Evolutionary conservation across 1,140 invertebrate genomes (phyloP), one percentile per base, ranked within the genome.

Genomic region (Drosophila kohkoa): DNA sequence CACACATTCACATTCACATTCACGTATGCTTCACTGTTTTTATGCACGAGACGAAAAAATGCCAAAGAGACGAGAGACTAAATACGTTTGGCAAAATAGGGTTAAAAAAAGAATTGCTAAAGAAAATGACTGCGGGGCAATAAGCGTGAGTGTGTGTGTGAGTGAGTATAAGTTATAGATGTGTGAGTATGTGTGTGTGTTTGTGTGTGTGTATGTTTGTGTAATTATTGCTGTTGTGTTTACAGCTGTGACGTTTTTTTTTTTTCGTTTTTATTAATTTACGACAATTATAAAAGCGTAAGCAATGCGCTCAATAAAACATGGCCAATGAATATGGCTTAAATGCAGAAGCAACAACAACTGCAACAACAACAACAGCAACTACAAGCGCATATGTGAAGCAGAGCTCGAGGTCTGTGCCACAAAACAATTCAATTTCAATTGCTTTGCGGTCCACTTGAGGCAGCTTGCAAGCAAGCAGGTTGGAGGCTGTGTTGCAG

Each of bases 361-460:
- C 52, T 28, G 35, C 72, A 60, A 35, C 54, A 62, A 57, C 75
- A 48, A 48, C 67, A 77, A 48, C 66, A 77, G 46, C 75, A 77
- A 66, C 75, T 72, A 62, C 79, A 82, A 4, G 35, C 13, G 28
- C 45, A 49, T 32, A 70, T 28, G 38, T 7, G 11, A 6, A 58
- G 54, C 2, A 48, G 46, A 63, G 69, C 80, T 81, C 59, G 75
- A 75, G 70, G 66, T 85, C 72, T 78, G 75, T 79, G 82, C 83
- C 82, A 86, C 79, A 88, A 82, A 86, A 86, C 82, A 86, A 86
- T 86, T 86, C 82, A 86, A 86, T 86, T 86, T 86, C 82, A 86
- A 86, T 86, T 86, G 82, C 82, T 86, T 86, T 86, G 82, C 82
- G 82, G 82, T 86, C 80, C 83, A 87, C 83, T 88, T 88, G 82